Conservation (phyloP, 2,888 invertebrate species). For the Agrotis segetum region DNA sequence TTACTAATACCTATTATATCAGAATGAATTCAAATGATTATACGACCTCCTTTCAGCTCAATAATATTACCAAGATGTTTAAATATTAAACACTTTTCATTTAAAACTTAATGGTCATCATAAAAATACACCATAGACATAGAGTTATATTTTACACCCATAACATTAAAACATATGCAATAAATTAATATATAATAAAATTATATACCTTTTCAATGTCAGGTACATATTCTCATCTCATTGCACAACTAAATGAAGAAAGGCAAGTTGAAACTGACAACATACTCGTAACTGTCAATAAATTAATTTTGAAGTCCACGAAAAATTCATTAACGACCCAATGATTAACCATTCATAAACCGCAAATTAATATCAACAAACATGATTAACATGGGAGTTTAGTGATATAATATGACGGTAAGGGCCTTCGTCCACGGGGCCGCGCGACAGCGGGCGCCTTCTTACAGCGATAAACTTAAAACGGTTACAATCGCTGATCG, state of each 20-base stretch:
- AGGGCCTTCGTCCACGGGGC: neutral
- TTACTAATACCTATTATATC: neutral
- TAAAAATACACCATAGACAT: conserved; percentile 29
- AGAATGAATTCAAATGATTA: conserved; percentile 4
- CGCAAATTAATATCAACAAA: conserved; percentile 58
- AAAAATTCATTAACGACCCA: conserved; percentile 49
- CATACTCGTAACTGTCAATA: conserved; percentile 41
- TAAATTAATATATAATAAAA: conserved; percentile 28
- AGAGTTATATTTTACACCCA: conserved; percentile 15
- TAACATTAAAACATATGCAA: conserved; percentile 35
- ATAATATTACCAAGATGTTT: conserved; percentile 11
- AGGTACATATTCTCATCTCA: conserved; percentile 22
- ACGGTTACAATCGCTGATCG: neutral
- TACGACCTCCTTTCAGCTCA: conserved; percentile 4
- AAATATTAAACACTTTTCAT: conserved; percentile 6
- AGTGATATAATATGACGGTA: conserved; percentile 52
- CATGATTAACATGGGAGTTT: conserved; percentile 57
- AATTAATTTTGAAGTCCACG: conserved; percentile 51
- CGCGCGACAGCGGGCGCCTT: neutral
- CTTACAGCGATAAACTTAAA: neutral
- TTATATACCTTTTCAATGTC: conserved; percentile 56
- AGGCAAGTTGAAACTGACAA: conserved; percentile 28
- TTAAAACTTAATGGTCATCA: conserved; percentile 13
- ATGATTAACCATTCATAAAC: conserved; percentile 62
- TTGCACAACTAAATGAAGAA: conserved; percentile 56